Base-by-base conservation (phyloP, 2,888 invertebrate genomes). In the Spodoptera littoralis region DNA sequence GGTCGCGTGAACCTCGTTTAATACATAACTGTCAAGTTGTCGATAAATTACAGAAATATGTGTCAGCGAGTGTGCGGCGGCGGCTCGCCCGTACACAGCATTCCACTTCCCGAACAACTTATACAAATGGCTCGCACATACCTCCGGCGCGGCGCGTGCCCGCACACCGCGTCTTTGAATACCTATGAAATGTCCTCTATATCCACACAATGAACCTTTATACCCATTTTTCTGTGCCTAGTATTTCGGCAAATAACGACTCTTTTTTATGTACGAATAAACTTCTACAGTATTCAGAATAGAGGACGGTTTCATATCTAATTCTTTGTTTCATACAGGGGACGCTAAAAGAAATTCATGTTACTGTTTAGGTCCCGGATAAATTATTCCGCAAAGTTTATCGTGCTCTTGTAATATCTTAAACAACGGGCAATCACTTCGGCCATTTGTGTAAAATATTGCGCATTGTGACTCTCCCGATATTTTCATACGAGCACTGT, bases 31-130 rank as follows among this genome's bases (percentile, higher is more conserved):
- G 36, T 63, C 18, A n/a, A 55, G 11, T 11, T 8, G 27, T 51
- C 47, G 11, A 53, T 58, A 59, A 43, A 44, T 30, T 46, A n/a
- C 49, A 45, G 24, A 60, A 54, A 54, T 58, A 60, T 45, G 27
- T 22, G 36, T 36, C 36, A 36, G 36, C 36, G 8, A 49, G 11
- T 5, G 30, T 57, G 41, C 50, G 42, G 11, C 36, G n/a, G 24
- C 52, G 45, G 27, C 18, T 45, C 27, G 18, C 27, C 45, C 27
- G 53, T 70, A 76, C 72, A 80, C 63, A 70, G 53, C n/a, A 73
- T 72, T 74, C 68, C 68, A 72, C 67, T 80, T 72, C 60, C 48
- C 60, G 54, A 11, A 70, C 68, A 68, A 73, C 48, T 73, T 57
- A 59, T 57, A 67, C 57, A 73, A 66, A 70, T 69, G 46, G 56